Percentiles rank a stretch among this genome's conserved stretches.
These are phyloP conservation scores for Blera fallax DNA, from an alignment of 2,888 invertebrate genomes.

Conservation along the genomic window DNA sequence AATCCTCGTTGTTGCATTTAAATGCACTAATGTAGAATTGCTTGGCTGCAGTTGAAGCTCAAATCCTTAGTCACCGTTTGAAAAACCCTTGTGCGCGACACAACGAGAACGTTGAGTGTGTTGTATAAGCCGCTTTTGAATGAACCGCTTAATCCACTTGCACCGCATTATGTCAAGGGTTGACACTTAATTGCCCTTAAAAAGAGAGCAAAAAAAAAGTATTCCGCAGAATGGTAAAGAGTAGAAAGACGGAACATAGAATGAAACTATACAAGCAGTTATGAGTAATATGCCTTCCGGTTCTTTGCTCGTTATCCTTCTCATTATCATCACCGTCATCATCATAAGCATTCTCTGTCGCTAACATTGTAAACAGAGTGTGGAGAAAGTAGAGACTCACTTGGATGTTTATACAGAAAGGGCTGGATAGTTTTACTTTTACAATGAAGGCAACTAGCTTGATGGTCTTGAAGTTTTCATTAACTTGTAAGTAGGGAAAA, in stretches of 20 bases:
- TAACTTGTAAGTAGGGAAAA: too few relatives aligned
- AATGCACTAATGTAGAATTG: slow-evolving; percentile 52
- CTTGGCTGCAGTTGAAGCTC: slow-evolving; percentile 40
- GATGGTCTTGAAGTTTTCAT: too few relatives aligned
- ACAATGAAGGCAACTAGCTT: too few relatives aligned
- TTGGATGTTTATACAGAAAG: neutral
- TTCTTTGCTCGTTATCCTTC: slow-evolving; percentile 27
- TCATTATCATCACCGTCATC: neutral
- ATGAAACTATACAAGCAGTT: slow-evolving; percentile 26
- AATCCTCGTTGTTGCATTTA: slow-evolving; percentile 58
- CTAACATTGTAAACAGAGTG: slow-evolving; percentile 6
- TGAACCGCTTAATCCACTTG: slow-evolving; percentile 70
- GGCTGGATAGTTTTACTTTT: too few relatives aligned
- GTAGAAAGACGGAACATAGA: slow-evolving; percentile 1
- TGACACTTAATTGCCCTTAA: slow-evolving; percentile 68
- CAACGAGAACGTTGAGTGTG: slow-evolving; percentile 59
- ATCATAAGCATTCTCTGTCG: neutral
- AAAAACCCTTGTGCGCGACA: slow-evolving; percentile 55
- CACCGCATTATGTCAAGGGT: slow-evolving; percentile 63
- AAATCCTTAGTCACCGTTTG: slow-evolving; percentile 32
- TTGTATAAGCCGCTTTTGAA: slow-evolving; percentile 67
- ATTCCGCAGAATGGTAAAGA: neutral
- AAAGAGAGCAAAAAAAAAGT: slow-evolving; percentile 21
- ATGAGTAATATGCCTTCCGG: slow-evolving; percentile 49
- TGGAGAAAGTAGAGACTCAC: neutral